Evolutionary conservation across 2,888 invertebrate species (phyloP).

Genomic region (Ectropis crepuscularia): DNA sequence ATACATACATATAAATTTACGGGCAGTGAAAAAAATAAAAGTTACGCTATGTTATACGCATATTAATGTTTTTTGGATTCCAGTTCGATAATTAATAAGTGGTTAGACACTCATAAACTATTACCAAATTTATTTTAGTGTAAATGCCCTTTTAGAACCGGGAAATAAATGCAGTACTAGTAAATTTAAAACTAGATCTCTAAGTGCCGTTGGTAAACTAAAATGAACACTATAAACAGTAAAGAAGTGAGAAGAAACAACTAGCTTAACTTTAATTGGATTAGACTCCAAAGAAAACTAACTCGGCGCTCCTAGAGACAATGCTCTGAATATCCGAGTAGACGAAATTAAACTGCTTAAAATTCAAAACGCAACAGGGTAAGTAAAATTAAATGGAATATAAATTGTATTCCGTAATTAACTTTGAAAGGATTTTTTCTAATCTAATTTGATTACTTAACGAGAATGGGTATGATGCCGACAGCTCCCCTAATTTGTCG

Average conservation of each 20-base stretch:
- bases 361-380: conserved; percentile 29
- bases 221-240: conserved; percentile 36
- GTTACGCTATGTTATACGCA: no score
- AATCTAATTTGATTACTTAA: conserved; percentile 41
- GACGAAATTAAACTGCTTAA: conserved; percentile 32
- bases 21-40: no score
- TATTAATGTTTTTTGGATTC: no score
- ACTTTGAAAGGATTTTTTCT: conserved; percentile 41
- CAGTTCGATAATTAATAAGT: no score
- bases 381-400: conserved; percentile 30
- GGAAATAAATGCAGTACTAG: conserved; percentile 14
- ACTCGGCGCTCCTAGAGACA: conserved; percentile 29
- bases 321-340: conserved; percentile 28
- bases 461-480: conserved; percentile 37
- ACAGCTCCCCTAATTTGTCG: conserved; percentile 44
- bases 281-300: conserved; percentile 28
- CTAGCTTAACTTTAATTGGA: conserved; percentile 39
- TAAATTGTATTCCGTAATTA: conserved; percentile 31
- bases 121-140: neutral
- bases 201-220: conserved; percentile 26
- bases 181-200: conserved; percentile 25
- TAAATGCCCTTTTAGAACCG: conserved; percentile 11
- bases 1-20: no score
- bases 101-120: neutral
- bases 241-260: conserved; percentile 39